These are phyloP conservation scores for Micrastur ruficollis DNA, from an alignment of 2,797 vertebrate genomes.

Conservation along the genomic window DNA sequence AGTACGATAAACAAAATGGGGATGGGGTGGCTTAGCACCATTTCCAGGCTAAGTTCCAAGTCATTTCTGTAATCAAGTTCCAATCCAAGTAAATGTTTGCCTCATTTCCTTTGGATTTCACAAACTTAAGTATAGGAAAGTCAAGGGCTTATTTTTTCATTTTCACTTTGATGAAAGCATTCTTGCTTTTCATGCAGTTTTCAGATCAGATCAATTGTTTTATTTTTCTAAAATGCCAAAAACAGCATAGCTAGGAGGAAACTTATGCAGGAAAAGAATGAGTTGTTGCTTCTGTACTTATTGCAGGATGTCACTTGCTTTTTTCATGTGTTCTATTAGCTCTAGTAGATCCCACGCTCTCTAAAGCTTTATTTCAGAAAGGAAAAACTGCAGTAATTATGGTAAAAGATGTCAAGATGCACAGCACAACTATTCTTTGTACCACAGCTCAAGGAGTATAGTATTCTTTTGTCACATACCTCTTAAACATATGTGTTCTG, in stretches of 20 bases:
- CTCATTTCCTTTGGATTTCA: conserved; percentile 63
- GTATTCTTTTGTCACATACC: not conserved
- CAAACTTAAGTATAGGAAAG: conserved; percentile 55
- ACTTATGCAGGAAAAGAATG: conserved; percentile 13
- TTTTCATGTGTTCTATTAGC: not conserved
- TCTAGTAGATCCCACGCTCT: not conserved
- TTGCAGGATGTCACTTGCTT: not conserved
- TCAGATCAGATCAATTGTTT: conserved; percentile 68
- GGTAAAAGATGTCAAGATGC: not conserved
- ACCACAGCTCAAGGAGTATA: not conserved
- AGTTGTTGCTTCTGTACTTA: not conserved
- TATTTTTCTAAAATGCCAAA: conserved; percentile 62
- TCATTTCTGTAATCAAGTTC: conserved; percentile 50
- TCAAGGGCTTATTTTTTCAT: conserved; percentile 61
- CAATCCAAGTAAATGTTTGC: conserved; percentile 46
- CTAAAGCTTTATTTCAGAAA: conserved; percentile 6
- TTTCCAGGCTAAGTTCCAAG: conserved; percentile 55
- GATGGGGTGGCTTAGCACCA: not conserved
- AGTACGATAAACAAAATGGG: not conserved
- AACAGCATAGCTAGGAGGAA: conserved; percentile 32
- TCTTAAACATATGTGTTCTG: not conserved
- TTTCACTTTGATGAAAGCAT: conserved; percentile 63
- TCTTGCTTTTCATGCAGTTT: conserved; percentile 56
- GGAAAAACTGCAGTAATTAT: not conserved
- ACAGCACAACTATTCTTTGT: not conserved